Base-by-base conservation (phyloP, 2,888 invertebrate genomes). In the Lycaena phlaeas region DNA sequence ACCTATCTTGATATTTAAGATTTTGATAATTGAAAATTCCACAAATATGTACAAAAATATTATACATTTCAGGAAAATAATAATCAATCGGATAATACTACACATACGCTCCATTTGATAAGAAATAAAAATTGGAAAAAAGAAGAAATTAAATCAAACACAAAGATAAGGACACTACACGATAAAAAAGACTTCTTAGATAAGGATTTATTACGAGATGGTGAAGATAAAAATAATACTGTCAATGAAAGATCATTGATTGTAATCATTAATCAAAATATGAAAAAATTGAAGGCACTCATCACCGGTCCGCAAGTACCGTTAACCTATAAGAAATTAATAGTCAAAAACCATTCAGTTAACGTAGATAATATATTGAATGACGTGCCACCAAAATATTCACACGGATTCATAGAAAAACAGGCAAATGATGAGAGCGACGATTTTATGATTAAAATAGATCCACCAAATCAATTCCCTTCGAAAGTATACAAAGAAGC, bases 221-320 rank as follows among this genome's bases (percentile, higher is more conserved):
- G 47, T 2, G 50, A 50, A 2, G 46, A 50, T 6, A 65, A 63
- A 53, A 48, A 57, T 15, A 64, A 58, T 27, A 68, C 59, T 45
- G 50, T 72, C 12, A 65, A 57, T 45, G 68, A 70, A 54, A 61
- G 78, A 49, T 69, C 81, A 14, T 71, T n/a, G n/a, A n/a, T 66
- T 41, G 54, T 79, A n/a, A 69, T 57, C 34, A 57, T 74, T 14
- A 70, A 73, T 34, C 62, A 66, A 45, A 65, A 55, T 45, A 62
- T 52, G 45, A 70, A 49, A 42, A 61, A 10, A 14, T 27, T 26
- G 2, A 5, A 11, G 9, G n/a, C n/a, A n/a, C n/a, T 14, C 9
- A 10, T 18, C 12, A 12, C 12, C 10, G 15, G 25, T 7, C 15
- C 18, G 6, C 15, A 15, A 1, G 3, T 17, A 10, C 31, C 31